phyloP scores from a whole-genome alignment of 2,888 invertebrate species.

The Trissolcus brochymenae region DNA sequence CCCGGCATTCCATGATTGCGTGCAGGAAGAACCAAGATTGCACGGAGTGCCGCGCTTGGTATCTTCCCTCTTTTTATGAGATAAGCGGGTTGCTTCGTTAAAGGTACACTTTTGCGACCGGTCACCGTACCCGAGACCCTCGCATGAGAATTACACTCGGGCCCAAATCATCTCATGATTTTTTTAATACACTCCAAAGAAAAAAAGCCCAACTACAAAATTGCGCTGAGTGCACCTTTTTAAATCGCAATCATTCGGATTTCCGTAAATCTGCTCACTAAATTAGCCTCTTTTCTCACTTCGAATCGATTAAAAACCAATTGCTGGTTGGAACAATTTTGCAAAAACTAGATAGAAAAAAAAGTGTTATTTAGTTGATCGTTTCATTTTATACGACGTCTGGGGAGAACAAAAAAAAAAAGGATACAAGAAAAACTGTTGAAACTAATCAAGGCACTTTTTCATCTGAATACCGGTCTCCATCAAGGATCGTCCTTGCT shows the following conservation, averaged over 20 bases:
- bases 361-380: neutral
- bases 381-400: neutral
- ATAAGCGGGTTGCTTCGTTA: conserved; percentile 53
- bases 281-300: conserved; percentile 22
- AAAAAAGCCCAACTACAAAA: conserved; percentile 35
- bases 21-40: conserved; percentile 49
- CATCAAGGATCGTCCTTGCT: too few species aligned
- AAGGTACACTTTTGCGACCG: conserved; percentile 50
- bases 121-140: conserved; percentile 47
- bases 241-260: conserved; percentile 26
- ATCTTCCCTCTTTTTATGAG: conserved; percentile 50
- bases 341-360: neutral
- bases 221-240: conserved; percentile 40
- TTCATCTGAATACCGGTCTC: too few species aligned
- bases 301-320: neutral
- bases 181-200: conserved; percentile 9
- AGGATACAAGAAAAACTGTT: too few species aligned
- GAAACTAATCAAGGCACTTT: too few species aligned
- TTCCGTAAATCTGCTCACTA: conserved; percentile 42
- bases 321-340: neutral
- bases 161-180: conserved; percentile 28
- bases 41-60: conserved; percentile 37
- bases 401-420: neutral
- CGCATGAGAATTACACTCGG: neutral
- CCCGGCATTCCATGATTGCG: conserved; percentile 47